phyloP scores from a whole-genome alignment of 2,888 invertebrate species.

The Melanostoma mellinum region DNA sequence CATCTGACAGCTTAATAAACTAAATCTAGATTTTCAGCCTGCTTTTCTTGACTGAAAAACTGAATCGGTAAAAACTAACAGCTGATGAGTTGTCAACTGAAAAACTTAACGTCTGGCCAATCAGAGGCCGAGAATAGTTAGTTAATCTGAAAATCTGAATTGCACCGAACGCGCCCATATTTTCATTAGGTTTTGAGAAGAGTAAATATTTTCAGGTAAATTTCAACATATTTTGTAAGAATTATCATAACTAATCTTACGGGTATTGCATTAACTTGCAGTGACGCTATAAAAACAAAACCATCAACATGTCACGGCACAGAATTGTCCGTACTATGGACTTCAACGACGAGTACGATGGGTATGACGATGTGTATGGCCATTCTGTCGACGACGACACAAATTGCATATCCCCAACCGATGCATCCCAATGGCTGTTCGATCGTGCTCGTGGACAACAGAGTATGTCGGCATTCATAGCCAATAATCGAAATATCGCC shows the following conservation, averaged over 20 bases:
- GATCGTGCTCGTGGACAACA: slow-evolving; percentile 89
- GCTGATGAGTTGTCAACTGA: too few relatives aligned
- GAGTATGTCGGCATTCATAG: slow-evolving; percentile 89
- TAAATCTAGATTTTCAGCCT: too few relatives aligned
- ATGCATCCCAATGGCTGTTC: slow-evolving; percentile 92
- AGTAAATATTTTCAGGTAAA: slow-evolving; percentile 27
- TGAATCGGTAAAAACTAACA: too few relatives aligned
- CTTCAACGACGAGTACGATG: slow-evolving; percentile 95
- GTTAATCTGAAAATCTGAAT: too few relatives aligned
- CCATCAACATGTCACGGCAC: slow-evolving; percentile 90
- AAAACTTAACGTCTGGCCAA: too few relatives aligned
- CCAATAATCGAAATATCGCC: slow-evolving; percentile 86
- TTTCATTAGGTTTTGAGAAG: slow-evolving; percentile 24
- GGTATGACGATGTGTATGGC: slow-evolving; percentile 93
- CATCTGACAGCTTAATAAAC: too few relatives aligned
- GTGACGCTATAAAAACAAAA: slow-evolving; percentile 17
- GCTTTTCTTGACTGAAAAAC: too few relatives aligned
- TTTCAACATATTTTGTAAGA: neutral
- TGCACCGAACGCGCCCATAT: too few relatives aligned
- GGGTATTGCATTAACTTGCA: neutral
- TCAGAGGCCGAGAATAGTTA: too few relatives aligned
- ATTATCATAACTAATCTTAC: neutral
- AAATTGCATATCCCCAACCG: slow-evolving; percentile 92
- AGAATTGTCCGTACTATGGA: slow-evolving; percentile 92
- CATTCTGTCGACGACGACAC: slow-evolving; percentile 97